Percentiles rank a stretch among this genome's conserved stretches.
Conservation (phyloP, 2,888 invertebrate genomes). For the Ophraella communa region DNA sequence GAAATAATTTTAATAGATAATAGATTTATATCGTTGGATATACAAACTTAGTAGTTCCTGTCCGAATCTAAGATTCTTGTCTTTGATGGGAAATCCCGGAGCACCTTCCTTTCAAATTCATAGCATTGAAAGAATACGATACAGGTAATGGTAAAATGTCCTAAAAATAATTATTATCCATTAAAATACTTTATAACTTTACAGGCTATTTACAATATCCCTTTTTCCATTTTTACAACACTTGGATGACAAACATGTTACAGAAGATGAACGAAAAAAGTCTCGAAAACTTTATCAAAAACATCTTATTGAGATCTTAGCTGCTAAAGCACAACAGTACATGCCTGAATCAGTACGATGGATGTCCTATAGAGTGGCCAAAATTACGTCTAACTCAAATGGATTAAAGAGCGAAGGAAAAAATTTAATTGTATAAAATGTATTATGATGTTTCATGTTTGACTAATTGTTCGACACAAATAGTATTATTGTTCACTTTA, state of each 20-base stretch:
- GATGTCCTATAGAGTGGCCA: slow-evolving; percentile 46
- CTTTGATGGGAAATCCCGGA: slow-evolving; percentile 86
- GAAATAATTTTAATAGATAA: background rate
- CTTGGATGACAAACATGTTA: slow-evolving; percentile 75
- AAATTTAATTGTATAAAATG: background rate
- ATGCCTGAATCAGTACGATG: slow-evolving; percentile 49
- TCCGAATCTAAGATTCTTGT: slow-evolving; percentile 76
- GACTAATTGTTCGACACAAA: background rate
- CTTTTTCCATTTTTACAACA: slow-evolving; percentile 72
- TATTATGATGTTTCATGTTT: background rate
- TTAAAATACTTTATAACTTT: slow-evolving; percentile 44
- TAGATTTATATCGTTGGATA: slow-evolving; percentile 66
- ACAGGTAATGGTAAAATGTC: slow-evolving; percentile 66
- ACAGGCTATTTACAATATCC: slow-evolving; percentile 76
- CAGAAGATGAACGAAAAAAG: slow-evolving; percentile 69
- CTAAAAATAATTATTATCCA: background rate
- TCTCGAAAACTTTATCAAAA: slow-evolving; percentile 66
- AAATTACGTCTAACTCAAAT: slow-evolving; percentile 3
- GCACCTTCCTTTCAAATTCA: slow-evolving; percentile 76
- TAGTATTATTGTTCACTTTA: background rate
- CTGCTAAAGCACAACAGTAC: slow-evolving; percentile 49
- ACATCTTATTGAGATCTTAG: slow-evolving; percentile 65
- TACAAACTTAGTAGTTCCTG: slow-evolving; percentile 73
- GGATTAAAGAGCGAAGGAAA: background rate
- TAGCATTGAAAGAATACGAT: slow-evolving; percentile 77